Percentiles rank a stretch among this genome's conserved stretches.
Evolutionary conservation across 2,113 vertebrate genomes (phyloP).

Genomic region (Cyphomyrus discorhynchus): DNA sequence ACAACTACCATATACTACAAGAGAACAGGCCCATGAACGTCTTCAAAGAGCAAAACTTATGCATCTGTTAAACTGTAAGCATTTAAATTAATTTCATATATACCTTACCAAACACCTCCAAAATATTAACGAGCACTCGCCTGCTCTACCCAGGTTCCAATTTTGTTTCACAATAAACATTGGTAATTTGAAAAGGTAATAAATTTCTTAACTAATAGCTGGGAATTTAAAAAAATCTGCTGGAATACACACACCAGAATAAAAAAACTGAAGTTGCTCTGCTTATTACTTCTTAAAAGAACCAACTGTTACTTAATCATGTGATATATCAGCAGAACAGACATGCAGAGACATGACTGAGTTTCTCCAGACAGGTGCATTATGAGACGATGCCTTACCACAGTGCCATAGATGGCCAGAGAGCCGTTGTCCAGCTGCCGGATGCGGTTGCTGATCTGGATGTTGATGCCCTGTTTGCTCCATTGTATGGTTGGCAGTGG

Average conservation of each 20-base stretch:
- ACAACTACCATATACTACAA: not conserved
- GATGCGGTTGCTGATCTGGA: conserved; percentile 73
- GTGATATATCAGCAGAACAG: not conserved
- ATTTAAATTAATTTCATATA: not conserved
- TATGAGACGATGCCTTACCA: conserved; percentile 59
- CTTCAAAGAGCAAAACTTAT: not conserved
- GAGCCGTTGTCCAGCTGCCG: conserved; percentile 84
- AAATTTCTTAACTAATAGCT: not conserved
- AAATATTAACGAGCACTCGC: not conserved
- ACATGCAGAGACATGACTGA: not conserved
- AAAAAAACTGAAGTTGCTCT: not conserved
- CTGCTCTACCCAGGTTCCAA: not conserved
- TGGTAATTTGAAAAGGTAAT: not conserved
- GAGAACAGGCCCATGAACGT: not conserved
- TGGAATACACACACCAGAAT: not conserved
- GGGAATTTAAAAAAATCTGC: not conserved
- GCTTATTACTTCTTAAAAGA: not conserved
- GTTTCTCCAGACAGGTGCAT: not conserved
- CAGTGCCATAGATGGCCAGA: conserved; percentile 85
- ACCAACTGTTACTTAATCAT: not conserved
- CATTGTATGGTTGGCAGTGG: conserved; percentile 85
- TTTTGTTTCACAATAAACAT: not conserved
- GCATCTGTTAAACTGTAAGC: not conserved
- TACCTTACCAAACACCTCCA: not conserved
- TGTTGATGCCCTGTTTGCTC: conserved; percentile 75